Conservation (phyloP, 2,797 vertebrate species). For the Amniataba percoides region DNA sequence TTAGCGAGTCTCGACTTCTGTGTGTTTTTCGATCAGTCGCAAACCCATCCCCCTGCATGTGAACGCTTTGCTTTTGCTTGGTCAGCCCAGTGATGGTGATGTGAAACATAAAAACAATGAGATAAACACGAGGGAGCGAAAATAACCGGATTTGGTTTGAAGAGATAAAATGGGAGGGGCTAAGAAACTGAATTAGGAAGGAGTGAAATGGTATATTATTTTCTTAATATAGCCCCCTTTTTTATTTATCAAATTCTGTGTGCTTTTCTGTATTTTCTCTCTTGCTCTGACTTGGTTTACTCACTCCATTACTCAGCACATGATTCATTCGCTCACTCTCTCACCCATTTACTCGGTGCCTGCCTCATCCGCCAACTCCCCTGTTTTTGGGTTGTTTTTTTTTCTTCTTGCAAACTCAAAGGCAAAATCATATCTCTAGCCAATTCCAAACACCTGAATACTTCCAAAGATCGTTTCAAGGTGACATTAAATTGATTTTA, state of each 20-base stretch:
- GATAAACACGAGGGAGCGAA: constrained; percentile 27
- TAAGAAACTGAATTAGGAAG: constrained; percentile 1
- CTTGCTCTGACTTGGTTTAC: constrained; percentile 23
- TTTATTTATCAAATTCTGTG: neutral
- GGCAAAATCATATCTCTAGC: constrained; percentile 3
- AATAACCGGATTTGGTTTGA: constrained; percentile 42
- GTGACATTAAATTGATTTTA: constrained; percentile 16
- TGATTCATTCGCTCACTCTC: constrained; percentile 48
- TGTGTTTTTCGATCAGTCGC: constrained; percentile 19
- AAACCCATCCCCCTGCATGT: constrained; percentile 35
- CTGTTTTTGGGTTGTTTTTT: too few relatives aligned
- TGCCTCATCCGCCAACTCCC: constrained; percentile 10
- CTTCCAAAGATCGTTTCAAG: constrained; percentile 32
- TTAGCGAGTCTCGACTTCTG: constrained; percentile 47
- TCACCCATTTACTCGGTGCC: constrained; percentile 26
- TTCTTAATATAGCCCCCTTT: constrained; percentile 7
- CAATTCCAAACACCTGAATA: constrained; percentile 29
- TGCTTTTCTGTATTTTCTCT: constrained; percentile 19
- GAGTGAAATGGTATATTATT: constrained; percentile 8
- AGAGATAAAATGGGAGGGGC: constrained; percentile 14
- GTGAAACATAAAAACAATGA: constrained; percentile 58
- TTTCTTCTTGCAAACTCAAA: constrained; percentile 12
- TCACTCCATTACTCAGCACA: constrained; percentile 36
- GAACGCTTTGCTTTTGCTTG: constrained; percentile 32
- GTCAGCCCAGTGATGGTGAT: constrained; percentile 15